Evolutionary conservation across 2,113 vertebrate genomes (phyloP).

Genomic region (Hemicordylus capensis): DNA sequence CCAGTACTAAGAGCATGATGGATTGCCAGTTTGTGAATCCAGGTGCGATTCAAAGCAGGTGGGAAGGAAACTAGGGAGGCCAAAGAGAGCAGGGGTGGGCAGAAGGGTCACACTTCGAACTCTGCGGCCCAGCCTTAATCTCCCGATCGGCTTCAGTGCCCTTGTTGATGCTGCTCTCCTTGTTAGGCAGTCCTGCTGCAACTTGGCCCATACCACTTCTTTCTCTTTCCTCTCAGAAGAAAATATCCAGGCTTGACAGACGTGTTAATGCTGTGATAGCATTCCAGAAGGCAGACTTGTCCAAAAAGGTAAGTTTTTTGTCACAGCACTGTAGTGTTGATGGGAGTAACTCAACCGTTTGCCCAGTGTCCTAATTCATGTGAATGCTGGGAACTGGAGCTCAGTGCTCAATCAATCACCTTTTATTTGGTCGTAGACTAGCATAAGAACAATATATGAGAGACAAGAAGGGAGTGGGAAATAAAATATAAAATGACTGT

Average conservation of each 20-base stretch:
- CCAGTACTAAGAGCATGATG: too few relatives aligned
- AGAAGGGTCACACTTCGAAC: background rate
- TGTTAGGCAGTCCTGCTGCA: background rate
- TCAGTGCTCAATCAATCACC: too few relatives aligned
- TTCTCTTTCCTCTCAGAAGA: slow-evolving; percentile 54
- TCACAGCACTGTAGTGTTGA: background rate
- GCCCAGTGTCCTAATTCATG: background rate
- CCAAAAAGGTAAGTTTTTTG: slow-evolving; percentile 6
- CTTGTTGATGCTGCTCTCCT: background rate
- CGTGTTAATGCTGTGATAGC: background rate
- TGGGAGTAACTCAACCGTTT: background rate
- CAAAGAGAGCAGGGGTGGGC: too few relatives aligned
- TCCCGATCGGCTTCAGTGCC: background rate
- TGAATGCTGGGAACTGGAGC: background rate
- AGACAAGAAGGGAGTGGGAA: too few relatives aligned
- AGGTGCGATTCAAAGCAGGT: too few relatives aligned
- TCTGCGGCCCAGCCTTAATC: background rate
- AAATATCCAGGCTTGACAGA: slow-evolving; percentile 53
- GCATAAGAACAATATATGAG: too few relatives aligned
- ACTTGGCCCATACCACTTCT: background rate
- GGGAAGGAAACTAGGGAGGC: too few relatives aligned
- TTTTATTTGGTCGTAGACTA: too few relatives aligned
- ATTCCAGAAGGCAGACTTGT: background rate
- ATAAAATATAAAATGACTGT: too few relatives aligned
- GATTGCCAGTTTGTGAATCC: too few relatives aligned